phyloP scores from a whole-genome alignment of 2,113 vertebrate species.

The Tor tambroides region DNA sequence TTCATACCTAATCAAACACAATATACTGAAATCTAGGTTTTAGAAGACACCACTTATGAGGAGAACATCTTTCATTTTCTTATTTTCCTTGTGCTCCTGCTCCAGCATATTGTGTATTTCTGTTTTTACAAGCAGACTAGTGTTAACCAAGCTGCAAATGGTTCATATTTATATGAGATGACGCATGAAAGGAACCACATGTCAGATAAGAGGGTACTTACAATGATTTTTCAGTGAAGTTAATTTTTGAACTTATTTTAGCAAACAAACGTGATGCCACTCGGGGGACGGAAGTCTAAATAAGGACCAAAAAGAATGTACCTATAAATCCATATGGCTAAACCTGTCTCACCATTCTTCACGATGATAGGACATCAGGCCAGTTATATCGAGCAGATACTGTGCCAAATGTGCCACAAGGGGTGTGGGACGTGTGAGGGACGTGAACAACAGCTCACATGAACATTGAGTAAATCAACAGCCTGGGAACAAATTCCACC shows the following conservation, averaged over 20 bases:
- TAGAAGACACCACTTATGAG: not conserved
- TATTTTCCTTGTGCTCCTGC: not conserved
- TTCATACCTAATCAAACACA: not conserved
- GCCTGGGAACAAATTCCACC: not conserved
- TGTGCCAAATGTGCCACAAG: not conserved
- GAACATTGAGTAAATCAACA: conserved; percentile 5
- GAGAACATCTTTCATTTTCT: not conserved
- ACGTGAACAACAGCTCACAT: not conserved
- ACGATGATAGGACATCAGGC: not conserved
- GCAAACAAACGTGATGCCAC: not conserved
- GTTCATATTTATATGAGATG: not conserved
- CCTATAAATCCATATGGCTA: not conserved
- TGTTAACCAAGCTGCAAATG: not conserved
- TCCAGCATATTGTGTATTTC: not conserved
- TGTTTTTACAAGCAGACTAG: not conserved
- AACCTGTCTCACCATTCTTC: not conserved
- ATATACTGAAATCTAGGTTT: not conserved
- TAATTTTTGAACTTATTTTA: not conserved
- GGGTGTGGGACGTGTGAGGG: too few relatives aligned
- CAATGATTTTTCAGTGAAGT: not conserved
- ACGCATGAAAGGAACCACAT: not conserved
- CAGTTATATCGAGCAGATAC: not conserved
- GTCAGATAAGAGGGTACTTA: not conserved
- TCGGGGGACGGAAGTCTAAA: not conserved
- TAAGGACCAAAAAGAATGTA: not conserved